phyloP scores from a whole-genome alignment of 1,140 invertebrate species.

The Drosophila funebris region DNA sequence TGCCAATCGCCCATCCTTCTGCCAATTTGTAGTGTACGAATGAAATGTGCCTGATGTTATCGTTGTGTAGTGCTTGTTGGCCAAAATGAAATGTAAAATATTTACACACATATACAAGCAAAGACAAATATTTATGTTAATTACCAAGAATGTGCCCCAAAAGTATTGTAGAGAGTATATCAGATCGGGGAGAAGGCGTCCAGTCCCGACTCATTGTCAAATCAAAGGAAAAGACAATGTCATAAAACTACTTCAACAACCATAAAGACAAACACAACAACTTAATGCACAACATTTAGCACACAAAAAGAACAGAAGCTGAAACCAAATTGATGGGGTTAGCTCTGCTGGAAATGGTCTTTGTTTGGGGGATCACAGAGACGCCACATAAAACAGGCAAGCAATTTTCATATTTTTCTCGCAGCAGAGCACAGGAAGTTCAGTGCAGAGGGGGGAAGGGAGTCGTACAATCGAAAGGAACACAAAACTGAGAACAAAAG shows the following conservation, averaged over 20 bases:
- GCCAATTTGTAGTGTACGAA: not conserved
- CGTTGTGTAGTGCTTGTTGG: not conserved
- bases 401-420: conserved; percentile 70
- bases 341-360: not conserved
- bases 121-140: conserved; percentile 56
- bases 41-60: not conserved
- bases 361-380: not conserved
- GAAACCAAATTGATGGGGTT: conserved; percentile 40
- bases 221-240: conserved; percentile 53
- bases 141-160: conserved; percentile 40
- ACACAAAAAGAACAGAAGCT: conserved; percentile 32
- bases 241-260: conserved; percentile 55
- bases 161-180: conserved; percentile 25
- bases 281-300: conserved; percentile 51
- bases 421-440: conserved; percentile 40
- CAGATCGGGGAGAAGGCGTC: not conserved
- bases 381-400: conserved; percentile 37
- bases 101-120: not conserved
- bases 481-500: conserved; percentile 37
- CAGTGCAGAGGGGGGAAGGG: conserved; percentile 18
- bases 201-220: conserved; percentile 2
- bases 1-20: not conserved
- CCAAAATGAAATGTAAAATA: not conserved
- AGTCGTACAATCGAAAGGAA: not conserved
- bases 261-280: conserved; percentile 43